Conservation (phyloP, 1,140 invertebrate species). For the Andricus grossulariae region DNA sequence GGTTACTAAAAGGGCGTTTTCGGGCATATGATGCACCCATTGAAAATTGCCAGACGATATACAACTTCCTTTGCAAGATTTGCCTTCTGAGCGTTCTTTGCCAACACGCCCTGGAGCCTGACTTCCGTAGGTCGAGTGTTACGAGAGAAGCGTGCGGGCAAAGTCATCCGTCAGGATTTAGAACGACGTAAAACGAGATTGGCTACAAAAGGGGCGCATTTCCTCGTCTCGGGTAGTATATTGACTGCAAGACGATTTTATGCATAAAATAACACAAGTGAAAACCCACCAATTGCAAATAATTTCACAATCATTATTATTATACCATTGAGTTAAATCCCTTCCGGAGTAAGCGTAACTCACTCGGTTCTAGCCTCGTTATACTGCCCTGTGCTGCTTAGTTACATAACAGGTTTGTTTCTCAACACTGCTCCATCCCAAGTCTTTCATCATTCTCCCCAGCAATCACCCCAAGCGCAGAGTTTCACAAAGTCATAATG, state of each 20-base stretch:
- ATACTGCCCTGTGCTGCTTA: too few relatives aligned
- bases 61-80: slow-evolving; percentile 5
- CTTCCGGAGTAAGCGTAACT: too few relatives aligned
- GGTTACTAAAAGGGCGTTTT: background rate
- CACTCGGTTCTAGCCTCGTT: too few relatives aligned
- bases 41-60: slow-evolving; percentile 11
- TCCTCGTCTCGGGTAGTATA: slow-evolving; percentile 18
- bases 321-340: too few relatives aligned
- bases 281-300: background rate
- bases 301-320: too few relatives aligned
- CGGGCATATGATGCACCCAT: background rate
- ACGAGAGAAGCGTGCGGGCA: slow-evolving; percentile 36
- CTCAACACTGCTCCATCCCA: too few relatives aligned
- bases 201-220: slow-evolving; percentile 42
- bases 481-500: too few relatives aligned
- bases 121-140: slow-evolving; percentile 47
- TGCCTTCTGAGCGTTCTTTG: slow-evolving; percentile 1
- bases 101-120: slow-evolving; percentile 23
- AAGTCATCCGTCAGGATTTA: slow-evolving; percentile 58
- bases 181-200: slow-evolving; percentile 52
- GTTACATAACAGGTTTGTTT: too few relatives aligned
- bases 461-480: too few relatives aligned
- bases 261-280: background rate
- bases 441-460: too few relatives aligned
- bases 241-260: slow-evolving; percentile 13